Base-by-base conservation (phyloP, 2,888 invertebrate species). In the Scaptomyza cyrtandrae region DNA sequence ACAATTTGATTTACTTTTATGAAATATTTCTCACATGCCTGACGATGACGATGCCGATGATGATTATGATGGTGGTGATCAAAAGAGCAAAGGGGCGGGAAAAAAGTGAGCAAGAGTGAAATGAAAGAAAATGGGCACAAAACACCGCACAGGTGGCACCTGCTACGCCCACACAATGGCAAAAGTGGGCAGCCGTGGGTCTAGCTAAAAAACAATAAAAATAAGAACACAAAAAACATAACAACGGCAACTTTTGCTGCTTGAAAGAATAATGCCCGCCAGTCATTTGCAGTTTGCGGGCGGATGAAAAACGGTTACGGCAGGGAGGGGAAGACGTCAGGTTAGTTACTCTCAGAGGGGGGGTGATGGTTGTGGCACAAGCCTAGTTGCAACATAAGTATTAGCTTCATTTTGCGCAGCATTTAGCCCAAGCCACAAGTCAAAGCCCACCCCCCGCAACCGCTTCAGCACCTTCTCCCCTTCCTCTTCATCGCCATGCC, bases 401-500 rank as follows among this genome's bases (percentile, higher is more conserved):
- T 85, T 85, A 89, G 89, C 89, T 89, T 89, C 83, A 88, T 85
- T 85, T 87, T 75, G 67, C 55, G 71, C 77, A 75, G 65, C 88
- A 71, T 85, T 85, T 85, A 85, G 85, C 46, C 27, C 31, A 11
- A 48, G 56, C 48, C 35, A 50, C 43, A 52, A 39, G 56, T 41
- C 65, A 53, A 44, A 19, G 19, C 19, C 19, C 19, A 19, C 19
- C 19, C 19, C 24, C 24, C 43, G 24, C 37, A 4, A 27, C 4
- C 27, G 27, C 27, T 6, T 27, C 37, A 1, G 2, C 9, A 11
- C 7, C n/a, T 37, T n/a, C 29, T 7, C 9, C 19, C 11, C 0
- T 19, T 19, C 24, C 6, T 9, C 44, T 0, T 6, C 37, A n/a
- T 6, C n/a, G 6, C 16, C 9, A 2, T 10, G 2, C n/a, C 1